Evolutionary conservation across 2,113 vertebrate genomes (phyloP), one percentile per base, ranked within the genome.

Genomic region (Pelecanus crispus): DNA sequence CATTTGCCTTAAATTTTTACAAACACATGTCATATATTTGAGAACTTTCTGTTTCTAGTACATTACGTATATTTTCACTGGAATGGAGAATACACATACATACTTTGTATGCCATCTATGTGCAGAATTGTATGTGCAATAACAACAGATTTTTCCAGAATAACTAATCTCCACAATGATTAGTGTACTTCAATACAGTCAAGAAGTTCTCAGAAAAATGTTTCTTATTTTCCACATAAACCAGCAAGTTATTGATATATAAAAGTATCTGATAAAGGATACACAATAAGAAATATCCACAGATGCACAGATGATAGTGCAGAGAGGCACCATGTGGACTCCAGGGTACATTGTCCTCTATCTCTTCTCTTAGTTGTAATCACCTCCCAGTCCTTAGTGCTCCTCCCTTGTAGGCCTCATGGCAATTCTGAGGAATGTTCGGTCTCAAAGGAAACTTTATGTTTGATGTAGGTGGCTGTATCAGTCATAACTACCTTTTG

Each of bases 331-430:
- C 16, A 11, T n/a, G 17, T n/a, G 15, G 26, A 12, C 22, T 70
- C 74, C 32, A 49, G 16, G 6, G 7, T 4, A 32, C 7, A 7
- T 6, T 36, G 12, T 32, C 18, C 6, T 68, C 0, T 26, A 29
- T 13, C 2, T 68, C 38, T 52, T 70, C 21, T 83, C 28, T n/a
- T 17, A 67, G 14, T 19, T 5, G 2, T 32, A 56, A 40, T 13
- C 19, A 45, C 26, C 14, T 42, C 4, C 6, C 2, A 2, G 13
- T 49, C 16, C 34, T 36, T 28, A 44, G 20, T 0, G 0, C 5
- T 80, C 13, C 13, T 42, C 16, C 24, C 7, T 63, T 36, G 4
- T 22, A 44, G 17, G 21, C 2, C 9, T 68, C 6, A 2, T n/a
- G 32, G 26, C 18, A 77, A 21, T 68, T 81, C 38, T 77, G 19